phyloP scores from a whole-genome alignment of 2,888 invertebrate genomes.

The Arrhopalites spinosus region DNA sequence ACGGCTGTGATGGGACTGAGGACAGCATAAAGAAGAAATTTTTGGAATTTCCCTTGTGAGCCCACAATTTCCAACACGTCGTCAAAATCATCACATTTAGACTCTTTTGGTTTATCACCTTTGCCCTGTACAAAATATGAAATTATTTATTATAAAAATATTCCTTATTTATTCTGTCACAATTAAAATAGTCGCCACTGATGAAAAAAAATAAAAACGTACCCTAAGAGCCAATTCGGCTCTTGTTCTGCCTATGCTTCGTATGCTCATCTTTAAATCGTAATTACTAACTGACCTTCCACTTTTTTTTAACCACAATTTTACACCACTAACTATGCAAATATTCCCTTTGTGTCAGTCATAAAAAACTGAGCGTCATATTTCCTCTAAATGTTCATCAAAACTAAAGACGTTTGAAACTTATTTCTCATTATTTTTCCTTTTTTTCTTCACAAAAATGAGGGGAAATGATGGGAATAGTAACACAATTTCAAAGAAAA shows the following conservation, averaged over 20 bases:
- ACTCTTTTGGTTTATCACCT: not conserved
- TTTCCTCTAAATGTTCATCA: too few species aligned
- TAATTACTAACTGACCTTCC: not conserved
- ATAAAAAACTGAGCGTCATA: too few species aligned
- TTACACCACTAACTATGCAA: not conserved
- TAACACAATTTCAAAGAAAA: too few species aligned
- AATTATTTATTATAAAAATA: too few species aligned
- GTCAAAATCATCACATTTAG: constrained; percentile 62
- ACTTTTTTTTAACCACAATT: not conserved
- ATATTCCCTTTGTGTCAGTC: too few species aligned
- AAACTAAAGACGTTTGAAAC: too few species aligned
- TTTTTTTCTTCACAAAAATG: too few species aligned
- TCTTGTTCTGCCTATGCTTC: constrained; percentile 9
- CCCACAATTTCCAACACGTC: constrained; percentile 64
- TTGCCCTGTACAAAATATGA: not conserved
- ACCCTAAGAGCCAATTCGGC: constrained; percentile 9
- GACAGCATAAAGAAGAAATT: constrained; percentile 62
- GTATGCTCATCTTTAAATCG: constrained; percentile 15
- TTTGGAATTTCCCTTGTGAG: constrained; percentile 65
- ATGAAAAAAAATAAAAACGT: not conserved
- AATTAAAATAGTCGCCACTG: too few species aligned
- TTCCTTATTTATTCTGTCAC: too few species aligned
- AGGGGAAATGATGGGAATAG: too few species aligned
- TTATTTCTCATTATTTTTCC: too few species aligned
- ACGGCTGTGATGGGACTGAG: constrained; percentile 60